Base-by-base conservation (phyloP, 2,797 vertebrate species). In the Leucoraja ocellata region DNA sequence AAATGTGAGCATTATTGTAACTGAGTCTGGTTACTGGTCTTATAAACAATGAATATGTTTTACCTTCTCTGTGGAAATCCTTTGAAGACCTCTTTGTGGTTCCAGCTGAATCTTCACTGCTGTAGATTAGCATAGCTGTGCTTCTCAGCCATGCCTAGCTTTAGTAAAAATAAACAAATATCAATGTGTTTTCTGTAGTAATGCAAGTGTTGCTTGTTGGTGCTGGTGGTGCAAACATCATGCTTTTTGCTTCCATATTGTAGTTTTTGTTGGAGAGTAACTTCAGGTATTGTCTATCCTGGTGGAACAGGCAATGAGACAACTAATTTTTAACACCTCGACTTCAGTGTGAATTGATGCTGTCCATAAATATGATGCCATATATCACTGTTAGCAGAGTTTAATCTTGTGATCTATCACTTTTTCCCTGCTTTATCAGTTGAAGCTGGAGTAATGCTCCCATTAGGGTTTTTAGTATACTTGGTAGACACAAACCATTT, bases 351-450 rank as follows among this genome's bases (percentile, higher is more conserved):
- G 71, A 92, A 74, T 74, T 74, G 90, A 54, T 74, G 58, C 90
- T n/a, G 23, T 92, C 39, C 13, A 14, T 28, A 92, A 92, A 46
- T 71, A 76, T 54, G 90, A 74, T 58, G n/a, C 39, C 54, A 36
- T 92, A 74, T n/a, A 76, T 92, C 90, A 92, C 68, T 61, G 68
- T 23, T 91, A 54, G 28, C 73, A 91, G 90, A 91, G 90, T 54
- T 92, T 76, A 92, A 92, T 74, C 36, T 39, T 76, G 46, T 92
- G 90, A 92, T 92, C 90, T 58, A 92, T 92, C 90, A 73, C 71
- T 92, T 92, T 73, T 68, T 78, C 73, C 9, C 65, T 54, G 71
- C 68, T 46, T 71, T 74, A 92, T 92, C 71, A 76, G 71, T 92
- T 74, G 90, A 65, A 92, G 68, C 71, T 54, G 36, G 71, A 74